Percentiles rank a stretch among this genome's conserved stretches.
phyloP scores from a whole-genome alignment of 2,797 vertebrate species.

The Brachyrhaphis roseni region DNA sequence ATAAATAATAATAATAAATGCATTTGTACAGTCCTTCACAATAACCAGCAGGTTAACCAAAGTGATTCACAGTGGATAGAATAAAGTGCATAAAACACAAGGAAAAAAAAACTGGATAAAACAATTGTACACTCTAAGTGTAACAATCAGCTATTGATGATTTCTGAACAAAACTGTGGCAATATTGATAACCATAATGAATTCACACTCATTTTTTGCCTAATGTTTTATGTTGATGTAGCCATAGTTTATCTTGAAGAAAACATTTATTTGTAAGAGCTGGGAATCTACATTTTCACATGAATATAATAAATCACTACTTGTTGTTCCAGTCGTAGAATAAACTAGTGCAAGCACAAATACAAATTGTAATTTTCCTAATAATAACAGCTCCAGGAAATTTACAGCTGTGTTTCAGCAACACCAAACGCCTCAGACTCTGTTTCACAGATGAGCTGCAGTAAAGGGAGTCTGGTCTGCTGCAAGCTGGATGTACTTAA shows the following conservation, averaged over 20 bases:
- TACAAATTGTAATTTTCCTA: conserved; percentile 28
- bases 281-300: conserved; percentile 13
- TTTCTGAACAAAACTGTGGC: background rate
- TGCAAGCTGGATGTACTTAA: conserved; percentile 58
- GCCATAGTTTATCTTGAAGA: conserved; percentile 36
- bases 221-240: conserved; percentile 2
- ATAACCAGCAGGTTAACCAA: too few relatives aligned
- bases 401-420: conserved; percentile 35
- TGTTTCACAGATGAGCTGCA: conserved; percentile 53
- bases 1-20: too few relatives aligned
- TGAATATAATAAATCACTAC: conserved; percentile 19
- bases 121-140: background rate
- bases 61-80: too few relatives aligned
- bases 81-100: too few relatives aligned
- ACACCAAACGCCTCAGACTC: conserved; percentile 50
- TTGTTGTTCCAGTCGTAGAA: background rate
- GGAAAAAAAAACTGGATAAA: too few relatives aligned
- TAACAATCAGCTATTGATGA: background rate
- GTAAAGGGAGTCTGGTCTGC: conserved; percentile 55
- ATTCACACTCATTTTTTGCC: background rate
- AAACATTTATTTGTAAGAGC: conserved; percentile 15
- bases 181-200: background rate
- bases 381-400: conserved; percentile 31
- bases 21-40: too few relatives aligned
- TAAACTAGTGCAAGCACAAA: conserved; percentile 25